Percentiles rank a stretch among this genome's conserved stretches.
Conservation (phyloP, 2,797 vertebrate genomes). For the Lepilemur ruficaudatus region DNA sequence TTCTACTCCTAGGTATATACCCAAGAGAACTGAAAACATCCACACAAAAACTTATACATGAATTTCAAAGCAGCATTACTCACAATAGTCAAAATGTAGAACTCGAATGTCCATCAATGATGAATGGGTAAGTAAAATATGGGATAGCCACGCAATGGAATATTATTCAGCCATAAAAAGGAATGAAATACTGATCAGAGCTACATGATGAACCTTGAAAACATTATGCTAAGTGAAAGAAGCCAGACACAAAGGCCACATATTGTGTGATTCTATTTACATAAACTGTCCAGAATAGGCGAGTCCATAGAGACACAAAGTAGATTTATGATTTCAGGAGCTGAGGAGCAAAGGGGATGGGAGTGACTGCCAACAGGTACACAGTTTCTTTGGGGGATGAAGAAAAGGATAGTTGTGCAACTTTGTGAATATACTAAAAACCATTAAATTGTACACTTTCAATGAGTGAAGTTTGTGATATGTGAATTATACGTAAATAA, state of each 20-base stretch:
- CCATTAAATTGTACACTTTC: background rate
- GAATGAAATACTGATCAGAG: background rate
- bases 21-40: background rate
- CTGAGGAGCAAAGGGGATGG: background rate
- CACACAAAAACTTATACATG: background rate
- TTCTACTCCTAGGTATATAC: background rate
- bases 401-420: background rate
- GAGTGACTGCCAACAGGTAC: background rate
- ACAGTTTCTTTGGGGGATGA: background rate
- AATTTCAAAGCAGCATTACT: background rate
- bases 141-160: background rate
- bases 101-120: background rate
- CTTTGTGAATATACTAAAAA: background rate
- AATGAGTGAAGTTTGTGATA: background rate
- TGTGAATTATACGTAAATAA: conserved; percentile 21
- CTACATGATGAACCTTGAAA: background rate
- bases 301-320: background rate
- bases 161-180: background rate
- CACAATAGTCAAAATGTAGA: background rate
- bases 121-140: background rate
- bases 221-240: background rate
- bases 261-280: background rate
- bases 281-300: background rate
- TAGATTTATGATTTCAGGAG: background rate
- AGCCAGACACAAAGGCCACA: background rate